Conservation (phyloP, 2,888 invertebrate genomes). For the Drosophila peninsularis region DNA sequence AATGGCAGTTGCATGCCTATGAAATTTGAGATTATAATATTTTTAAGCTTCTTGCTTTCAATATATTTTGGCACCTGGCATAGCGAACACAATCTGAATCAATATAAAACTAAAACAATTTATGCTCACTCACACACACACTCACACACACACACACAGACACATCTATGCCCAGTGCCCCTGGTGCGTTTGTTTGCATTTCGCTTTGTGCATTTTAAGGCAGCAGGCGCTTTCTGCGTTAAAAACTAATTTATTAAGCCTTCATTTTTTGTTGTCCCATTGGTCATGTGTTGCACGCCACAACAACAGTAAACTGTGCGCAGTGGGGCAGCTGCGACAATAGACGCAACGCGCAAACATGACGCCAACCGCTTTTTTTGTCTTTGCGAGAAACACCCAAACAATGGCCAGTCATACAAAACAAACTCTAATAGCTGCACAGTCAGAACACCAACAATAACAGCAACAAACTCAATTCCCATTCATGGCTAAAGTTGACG, state of each 20-base stretch:
- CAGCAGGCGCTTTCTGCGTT: conserved; percentile 39
- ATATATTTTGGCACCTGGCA: not conserved
- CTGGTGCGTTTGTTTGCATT: conserved; percentile 16
- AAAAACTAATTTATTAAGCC: conserved; percentile 61
- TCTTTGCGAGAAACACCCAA: conserved; percentile 23
- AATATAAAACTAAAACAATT: conserved; percentile 5
- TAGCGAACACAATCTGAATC: conserved; percentile 12
- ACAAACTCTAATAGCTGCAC: conserved; percentile 48
- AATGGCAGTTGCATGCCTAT: not conserved
- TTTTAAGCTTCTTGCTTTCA: not conserved
- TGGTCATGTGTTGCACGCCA: conserved; percentile 30
- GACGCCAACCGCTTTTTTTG: conserved; percentile 7
- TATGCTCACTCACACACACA: not conserved
- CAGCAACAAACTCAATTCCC: conserved; percentile 66
- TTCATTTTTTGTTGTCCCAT: conserved; percentile 46
- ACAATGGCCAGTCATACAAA: conserved; percentile 52
- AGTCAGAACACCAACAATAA: conserved; percentile 10
- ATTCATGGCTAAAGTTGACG: conserved; percentile 69
- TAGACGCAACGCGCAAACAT: not conserved
- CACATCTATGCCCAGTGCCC: not conserved
- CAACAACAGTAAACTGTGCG: conserved; percentile 36
- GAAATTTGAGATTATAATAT: not conserved
- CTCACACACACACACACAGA: conserved; percentile 1
- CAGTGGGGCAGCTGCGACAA: conserved; percentile 36
- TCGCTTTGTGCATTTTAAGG: conserved; percentile 40